These are phyloP conservation scores for Itoplectis maculator DNA, from an alignment of 2,888 invertebrate species.

Conservation along the genomic window DNA sequence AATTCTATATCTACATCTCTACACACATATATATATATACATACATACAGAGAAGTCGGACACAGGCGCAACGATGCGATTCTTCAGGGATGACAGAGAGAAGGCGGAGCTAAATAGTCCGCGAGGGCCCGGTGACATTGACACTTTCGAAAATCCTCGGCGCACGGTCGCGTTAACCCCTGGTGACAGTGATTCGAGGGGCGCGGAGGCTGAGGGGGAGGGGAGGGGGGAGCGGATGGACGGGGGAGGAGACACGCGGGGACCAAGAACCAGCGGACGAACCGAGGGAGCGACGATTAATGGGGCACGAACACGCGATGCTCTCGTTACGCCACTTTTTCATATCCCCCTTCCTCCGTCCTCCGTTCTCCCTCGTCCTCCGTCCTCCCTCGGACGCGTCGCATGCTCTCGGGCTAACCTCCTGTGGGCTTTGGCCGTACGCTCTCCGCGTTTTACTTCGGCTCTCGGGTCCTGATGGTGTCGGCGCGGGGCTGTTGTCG, in stretches of 20 bases:
- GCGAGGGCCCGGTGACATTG: conserved; percentile 57
- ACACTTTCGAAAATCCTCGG: conserved; percentile 63
- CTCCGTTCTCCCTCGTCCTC: conserved; percentile 3
- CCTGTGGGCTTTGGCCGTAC: conserved; percentile 29
- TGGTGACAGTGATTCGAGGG: conserved; percentile 65
- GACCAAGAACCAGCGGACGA: conserved; percentile 67
- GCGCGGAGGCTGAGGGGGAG: conserved; percentile 6
- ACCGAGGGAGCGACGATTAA: conserved; percentile 72
- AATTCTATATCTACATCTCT: too few relatives aligned
- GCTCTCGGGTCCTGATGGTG: background rate
- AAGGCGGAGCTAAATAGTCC: conserved; percentile 14
- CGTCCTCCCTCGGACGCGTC: conserved; percentile 38
- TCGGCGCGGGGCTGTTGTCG: conserved; percentile 8
- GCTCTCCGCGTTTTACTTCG: conserved; percentile 6
- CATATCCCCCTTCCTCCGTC: conserved; percentile 19
- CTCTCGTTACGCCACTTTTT: conserved; percentile 73
- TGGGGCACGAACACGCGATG: conserved; percentile 74
- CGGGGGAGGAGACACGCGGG: conserved; percentile 1
- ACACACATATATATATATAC: too few relatives aligned
- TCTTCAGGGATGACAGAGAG: conserved; percentile 40
- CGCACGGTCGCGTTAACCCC: conserved; percentile 60
- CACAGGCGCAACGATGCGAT: conserved; percentile 39
- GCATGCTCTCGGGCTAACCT: conserved; percentile 44
- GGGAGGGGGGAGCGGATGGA: conserved; percentile 6
- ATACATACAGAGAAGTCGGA: background rate